Evolutionary conservation across 2,797 vertebrate genomes (phyloP).

Genomic region (Falco rusticolus): DNA sequence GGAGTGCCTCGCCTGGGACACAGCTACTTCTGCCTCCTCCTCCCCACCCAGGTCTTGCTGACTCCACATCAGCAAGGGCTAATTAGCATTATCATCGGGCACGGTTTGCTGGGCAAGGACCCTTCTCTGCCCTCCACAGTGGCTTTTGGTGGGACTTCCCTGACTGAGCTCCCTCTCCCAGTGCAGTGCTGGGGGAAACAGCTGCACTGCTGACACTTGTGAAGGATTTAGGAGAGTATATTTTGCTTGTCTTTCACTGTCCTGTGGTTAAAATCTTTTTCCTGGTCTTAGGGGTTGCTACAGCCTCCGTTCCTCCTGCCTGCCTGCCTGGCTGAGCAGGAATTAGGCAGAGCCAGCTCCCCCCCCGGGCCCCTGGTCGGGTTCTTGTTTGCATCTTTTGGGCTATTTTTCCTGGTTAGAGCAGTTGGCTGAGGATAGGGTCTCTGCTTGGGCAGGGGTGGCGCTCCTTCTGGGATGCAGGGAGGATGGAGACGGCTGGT

Average conservation of each 20-base stretch:
- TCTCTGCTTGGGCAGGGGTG: fast-evolving
- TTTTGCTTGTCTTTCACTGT: neutral
- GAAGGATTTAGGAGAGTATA: neutral
- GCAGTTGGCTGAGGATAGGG: neutral
- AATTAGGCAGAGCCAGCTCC: neutral
- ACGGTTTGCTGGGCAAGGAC: neutral
- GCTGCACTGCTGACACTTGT: neutral
- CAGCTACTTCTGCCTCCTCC: neutral
- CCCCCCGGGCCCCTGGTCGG: neutral
- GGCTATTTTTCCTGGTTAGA: neutral
- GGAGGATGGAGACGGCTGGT: neutral
- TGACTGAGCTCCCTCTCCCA: neutral
- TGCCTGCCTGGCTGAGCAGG: neutral
- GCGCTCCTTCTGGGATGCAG: neutral
- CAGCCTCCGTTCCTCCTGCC: neutral
- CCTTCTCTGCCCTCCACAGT: neutral
- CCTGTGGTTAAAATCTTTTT: neutral
- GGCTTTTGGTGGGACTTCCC: neutral
- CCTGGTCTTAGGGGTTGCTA: neutral
- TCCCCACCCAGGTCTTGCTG: neutral
- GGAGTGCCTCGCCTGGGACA: neutral
- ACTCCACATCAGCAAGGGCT: neutral
- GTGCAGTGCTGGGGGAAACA: neutral
- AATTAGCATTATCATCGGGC: neutral
- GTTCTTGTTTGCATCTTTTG: neutral